Base-by-base conservation (phyloP, 1,140 invertebrate genomes). In the Calephelis nemesis region DNA sequence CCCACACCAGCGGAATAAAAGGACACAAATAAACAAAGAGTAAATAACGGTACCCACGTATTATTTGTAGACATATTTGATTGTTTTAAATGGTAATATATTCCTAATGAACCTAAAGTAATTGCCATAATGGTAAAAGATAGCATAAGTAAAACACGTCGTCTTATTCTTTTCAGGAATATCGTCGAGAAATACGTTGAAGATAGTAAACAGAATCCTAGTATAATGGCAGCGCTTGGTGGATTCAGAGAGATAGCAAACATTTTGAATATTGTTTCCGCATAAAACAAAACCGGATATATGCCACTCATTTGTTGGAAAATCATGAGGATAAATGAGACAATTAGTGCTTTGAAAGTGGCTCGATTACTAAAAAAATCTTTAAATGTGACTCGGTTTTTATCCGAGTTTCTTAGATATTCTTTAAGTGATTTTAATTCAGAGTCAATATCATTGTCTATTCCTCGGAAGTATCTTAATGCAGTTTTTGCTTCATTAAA, bases 251-350 rank as follows among this genome's bases (percentile, higher is more conserved):
- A 73, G 13, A 85, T 92, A 63, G 93, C 88, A 15, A 94, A 92
- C 6, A 73, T 83, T 11, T 92, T 77, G 74, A 97, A 97, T 42
- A 98, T 97, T 1, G 89, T 85, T 5, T 93, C 93, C 0, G 95
- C 92, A 74, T 97, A 97, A 78, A 97, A 97, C 65, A 97, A 94
- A 42, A 97, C 93, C 1, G 95, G 95, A 74, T 96, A 97, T 49
- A 97, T 95, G 5, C 96, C 96, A 65, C 94, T 95, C 39, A 97
- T 87, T 78, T 97, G 96, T 79, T 97, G 96, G 72, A 97, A 96
- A 40, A 96, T 91, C 96, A 97, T 97, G 0, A 97, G 91, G 75
- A 89, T 88, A 58, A 93, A 92, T 49, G 92, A 90, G 13, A 94
- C 93, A 6, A 93, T 70, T 4, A 93, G 74, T 12, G 92, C 92